Conservation (phyloP, 2,797 vertebrate genomes). For the Neosilurus hyrtlii region DNA sequence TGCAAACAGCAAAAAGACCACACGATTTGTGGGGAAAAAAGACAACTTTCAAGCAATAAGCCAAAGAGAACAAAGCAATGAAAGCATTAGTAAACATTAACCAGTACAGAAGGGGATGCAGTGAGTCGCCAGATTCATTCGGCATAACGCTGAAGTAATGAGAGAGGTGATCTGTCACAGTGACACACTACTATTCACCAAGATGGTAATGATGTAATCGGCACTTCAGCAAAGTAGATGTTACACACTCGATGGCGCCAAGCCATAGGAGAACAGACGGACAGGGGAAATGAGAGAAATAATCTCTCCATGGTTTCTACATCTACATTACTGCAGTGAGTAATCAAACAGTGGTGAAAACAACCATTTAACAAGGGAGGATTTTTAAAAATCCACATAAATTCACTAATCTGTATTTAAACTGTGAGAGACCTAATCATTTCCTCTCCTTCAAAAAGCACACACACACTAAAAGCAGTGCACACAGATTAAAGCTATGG, state of each 20-base stretch:
- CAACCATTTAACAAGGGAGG: too few species aligned
- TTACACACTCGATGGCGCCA: slow-evolving; percentile 2
- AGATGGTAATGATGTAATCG: slow-evolving; percentile 31
- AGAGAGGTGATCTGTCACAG: slow-evolving; percentile 8
- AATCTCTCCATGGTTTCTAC: neutral
- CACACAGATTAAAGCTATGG: neutral
- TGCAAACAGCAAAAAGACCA: neutral
- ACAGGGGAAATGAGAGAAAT: neutral
- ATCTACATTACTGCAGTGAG: neutral
- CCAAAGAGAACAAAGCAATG: neutral
- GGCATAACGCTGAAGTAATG: neutral
- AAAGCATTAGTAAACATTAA: slow-evolving; percentile 26
- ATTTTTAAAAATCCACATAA: neutral
- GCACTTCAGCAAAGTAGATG: slow-evolving; percentile 17
- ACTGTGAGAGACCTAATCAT: neutral
- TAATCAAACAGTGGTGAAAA: neutral
- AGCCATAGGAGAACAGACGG: slow-evolving; percentile 16
- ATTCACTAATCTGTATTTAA: neutral
- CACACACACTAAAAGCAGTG: neutral
- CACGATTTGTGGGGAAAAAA: neutral
- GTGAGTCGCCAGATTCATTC: neutral
- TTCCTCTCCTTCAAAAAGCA: neutral
- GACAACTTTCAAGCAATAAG: neutral
- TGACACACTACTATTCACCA: slow-evolving; percentile 22
- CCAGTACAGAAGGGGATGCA: neutral